phyloP scores from a whole-genome alignment of 2,113 vertebrate species.

The Echinops telfairi region DNA sequence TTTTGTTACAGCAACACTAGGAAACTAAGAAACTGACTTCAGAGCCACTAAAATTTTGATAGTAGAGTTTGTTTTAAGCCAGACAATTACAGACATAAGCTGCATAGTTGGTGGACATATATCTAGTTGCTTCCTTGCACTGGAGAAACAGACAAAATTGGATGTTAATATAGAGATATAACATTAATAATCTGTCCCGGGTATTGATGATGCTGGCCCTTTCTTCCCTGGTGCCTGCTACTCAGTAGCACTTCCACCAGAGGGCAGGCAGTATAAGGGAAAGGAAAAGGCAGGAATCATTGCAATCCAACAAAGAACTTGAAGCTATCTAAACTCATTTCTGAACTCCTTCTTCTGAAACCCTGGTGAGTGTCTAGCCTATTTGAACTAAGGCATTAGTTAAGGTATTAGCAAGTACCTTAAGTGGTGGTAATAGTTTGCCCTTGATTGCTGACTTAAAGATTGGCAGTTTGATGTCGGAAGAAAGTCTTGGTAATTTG shows the following conservation, averaged over 20 bases:
- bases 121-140: not conserved
- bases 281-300: conserved; percentile 41
- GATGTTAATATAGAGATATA: not conserved
- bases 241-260: conserved; percentile 69
- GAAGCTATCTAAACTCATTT: not conserved
- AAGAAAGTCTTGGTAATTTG: not conserved
- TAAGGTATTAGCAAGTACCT: not conserved
- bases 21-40: too few species aligned
- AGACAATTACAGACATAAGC: conserved; percentile 1
- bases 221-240: conserved; percentile 51
- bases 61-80: conserved; percentile 13
- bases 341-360: not conserved
- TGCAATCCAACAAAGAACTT: not conserved
- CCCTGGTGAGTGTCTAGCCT: not conserved
- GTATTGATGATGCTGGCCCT: not conserved
- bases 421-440: not conserved
- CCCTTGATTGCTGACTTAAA: not conserved
- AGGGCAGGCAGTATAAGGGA: conserved; percentile 74
- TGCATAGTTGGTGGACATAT: conserved; percentile 1
- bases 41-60: conserved; percentile 22
- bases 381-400: not conserved
- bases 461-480: not conserved
- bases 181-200: not conserved
- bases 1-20: not conserved
- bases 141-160: conserved; percentile 31